Evolutionary conservation across 2,888 invertebrate species (phyloP).

Genomic region (Luffia ferchaultella): DNA sequence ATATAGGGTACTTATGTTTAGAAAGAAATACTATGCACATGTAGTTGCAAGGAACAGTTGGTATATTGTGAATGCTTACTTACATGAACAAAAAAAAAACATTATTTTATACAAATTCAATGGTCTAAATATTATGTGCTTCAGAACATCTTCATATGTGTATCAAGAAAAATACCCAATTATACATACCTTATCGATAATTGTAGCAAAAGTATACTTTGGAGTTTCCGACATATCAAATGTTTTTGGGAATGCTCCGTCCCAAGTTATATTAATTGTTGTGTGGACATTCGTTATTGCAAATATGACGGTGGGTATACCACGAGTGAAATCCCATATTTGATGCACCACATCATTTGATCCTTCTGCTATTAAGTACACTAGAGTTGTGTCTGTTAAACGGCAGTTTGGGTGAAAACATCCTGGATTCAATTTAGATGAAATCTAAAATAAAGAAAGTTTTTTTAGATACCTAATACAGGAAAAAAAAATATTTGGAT

Average conservation of each 20-base stretch:
- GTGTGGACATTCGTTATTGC: slow-evolving; percentile 53
- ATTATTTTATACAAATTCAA: too few species aligned
- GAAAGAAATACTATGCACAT: too few species aligned
- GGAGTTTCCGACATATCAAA: slow-evolving; percentile 51
- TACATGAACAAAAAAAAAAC: too few species aligned
- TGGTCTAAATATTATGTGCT: too few species aligned
- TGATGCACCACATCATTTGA: slow-evolving; percentile 69
- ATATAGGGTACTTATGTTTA: too few species aligned
- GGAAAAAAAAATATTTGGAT: neutral
- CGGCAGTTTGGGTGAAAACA: slow-evolving; percentile 28
- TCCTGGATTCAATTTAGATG: slow-evolving; percentile 37
- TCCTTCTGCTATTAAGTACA: slow-evolving; percentile 66
- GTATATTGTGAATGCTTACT: too few species aligned
- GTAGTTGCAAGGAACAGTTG: too few species aligned
- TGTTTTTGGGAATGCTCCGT: slow-evolving; percentile 26
- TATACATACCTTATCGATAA: slow-evolving; percentile 65
- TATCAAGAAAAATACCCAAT: too few species aligned
- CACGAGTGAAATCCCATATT: slow-evolving; percentile 70
- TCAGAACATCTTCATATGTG: too few species aligned
- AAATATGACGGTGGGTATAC: slow-evolving; percentile 65
- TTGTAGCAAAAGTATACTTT: slow-evolving; percentile 65
- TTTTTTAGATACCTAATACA: neutral
- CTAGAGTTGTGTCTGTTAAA: slow-evolving; percentile 33
- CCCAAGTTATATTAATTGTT: slow-evolving; percentile 59
- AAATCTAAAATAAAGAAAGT: slow-evolving; percentile 31